These are phyloP conservation scores for Amphiura filiformis DNA, from an alignment of 35 echinoderm and acorn worm species.

Conservation along the genomic window DNA sequence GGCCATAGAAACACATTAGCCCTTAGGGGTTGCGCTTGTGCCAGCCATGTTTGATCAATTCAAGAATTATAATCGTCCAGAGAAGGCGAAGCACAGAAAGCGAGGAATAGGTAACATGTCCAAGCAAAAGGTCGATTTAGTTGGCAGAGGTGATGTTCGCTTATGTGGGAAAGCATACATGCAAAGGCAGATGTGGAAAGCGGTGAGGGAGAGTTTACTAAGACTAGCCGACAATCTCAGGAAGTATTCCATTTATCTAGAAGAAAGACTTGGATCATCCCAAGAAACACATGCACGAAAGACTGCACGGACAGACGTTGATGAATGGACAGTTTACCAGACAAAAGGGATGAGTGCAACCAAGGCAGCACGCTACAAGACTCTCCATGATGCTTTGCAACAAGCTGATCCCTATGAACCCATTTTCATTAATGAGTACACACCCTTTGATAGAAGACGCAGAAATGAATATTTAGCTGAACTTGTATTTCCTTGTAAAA, in stretches of 20 bases:
- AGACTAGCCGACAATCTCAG: constrained; percentile 33
- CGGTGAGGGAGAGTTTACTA: neutral
- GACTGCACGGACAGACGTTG: constrained; percentile 27
- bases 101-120: constrained; percentile 1
- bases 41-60: constrained; percentile 36
- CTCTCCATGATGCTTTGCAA: constrained; percentile 19
- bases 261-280: neutral
- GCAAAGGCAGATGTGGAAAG: constrained; percentile 23
- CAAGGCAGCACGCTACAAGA: constrained; percentile 37
- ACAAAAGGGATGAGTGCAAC: constrained; percentile 6
- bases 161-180: constrained; percentile 22
- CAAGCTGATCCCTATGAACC: neutral
- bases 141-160: neutral
- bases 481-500: constrained; percentile 4
- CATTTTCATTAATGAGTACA: constrained; percentile 5
- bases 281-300: constrained; percentile 2
- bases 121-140: constrained; percentile 12
- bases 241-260: constrained; percentile 43
- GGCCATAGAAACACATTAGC: constrained; percentile 24
- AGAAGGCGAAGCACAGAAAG: constrained; percentile 21
- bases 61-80: constrained; percentile 35
- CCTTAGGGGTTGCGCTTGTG: too few species aligned
- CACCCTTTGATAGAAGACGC: neutral
- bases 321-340: constrained; percentile 44
- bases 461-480: neutral